Conservation (phyloP, 2,888 invertebrate species). For the Ptychoptera albimana region DNA sequence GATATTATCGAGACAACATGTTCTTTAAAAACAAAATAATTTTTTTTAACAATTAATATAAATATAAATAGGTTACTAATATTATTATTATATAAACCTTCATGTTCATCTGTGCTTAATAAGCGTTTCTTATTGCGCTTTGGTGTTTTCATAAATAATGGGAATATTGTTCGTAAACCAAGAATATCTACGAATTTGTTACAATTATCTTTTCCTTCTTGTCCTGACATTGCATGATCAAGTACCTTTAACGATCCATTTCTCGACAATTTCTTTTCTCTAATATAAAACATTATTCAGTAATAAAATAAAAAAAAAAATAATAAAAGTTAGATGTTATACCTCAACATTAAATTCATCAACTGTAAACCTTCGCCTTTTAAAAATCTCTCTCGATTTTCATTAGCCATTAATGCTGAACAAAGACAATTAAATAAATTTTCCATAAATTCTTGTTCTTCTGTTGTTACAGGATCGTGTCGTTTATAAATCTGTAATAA, state of each 20-base stretch:
- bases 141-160: constrained; percentile 98
- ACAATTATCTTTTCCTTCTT: constrained; percentile 87
- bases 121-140: constrained; percentile 64
- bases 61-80: constrained; percentile 2
- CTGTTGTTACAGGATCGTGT: constrained; percentile 78
- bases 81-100: constrained; percentile 36
- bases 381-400: constrained; percentile 84
- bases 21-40: constrained; percentile 33
- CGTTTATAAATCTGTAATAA: constrained; percentile 57
- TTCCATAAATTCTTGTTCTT: constrained; percentile 98
- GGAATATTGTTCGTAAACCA: constrained; percentile 91
- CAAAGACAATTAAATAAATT: constrained; percentile 94
- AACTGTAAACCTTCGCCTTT: constrained; percentile 95
- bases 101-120: constrained; percentile 74
- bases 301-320: too few relatives aligned
- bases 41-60: constrained; percentile 4
- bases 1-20: constrained; percentile 88
- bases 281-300: too few relatives aligned
- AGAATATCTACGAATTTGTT: constrained; percentile 97
- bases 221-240: constrained; percentile 92
- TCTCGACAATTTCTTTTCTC: constrained; percentile 87
- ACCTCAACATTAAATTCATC: constrained; percentile 91
- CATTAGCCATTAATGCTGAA: constrained; percentile 73
- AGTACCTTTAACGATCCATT: constrained; percentile 93
- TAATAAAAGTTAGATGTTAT: too few relatives aligned